Conservation (phyloP, 2,113 vertebrate species). For the Eclectus roratus region DNA sequence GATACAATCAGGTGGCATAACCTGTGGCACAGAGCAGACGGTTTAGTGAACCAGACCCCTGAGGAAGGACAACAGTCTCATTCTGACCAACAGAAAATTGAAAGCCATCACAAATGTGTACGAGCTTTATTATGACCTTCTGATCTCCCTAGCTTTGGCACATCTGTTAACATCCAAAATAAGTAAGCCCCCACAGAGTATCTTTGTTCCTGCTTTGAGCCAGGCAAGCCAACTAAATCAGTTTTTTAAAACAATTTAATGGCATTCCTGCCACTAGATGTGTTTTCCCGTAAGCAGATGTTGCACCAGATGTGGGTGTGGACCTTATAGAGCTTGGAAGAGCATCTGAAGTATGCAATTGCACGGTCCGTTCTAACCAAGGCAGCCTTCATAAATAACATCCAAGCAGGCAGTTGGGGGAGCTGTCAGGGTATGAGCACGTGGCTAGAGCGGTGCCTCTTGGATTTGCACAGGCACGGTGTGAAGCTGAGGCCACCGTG, state of each 20-base stretch:
- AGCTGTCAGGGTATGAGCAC: fast-evolving
- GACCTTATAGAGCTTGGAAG: neutral
- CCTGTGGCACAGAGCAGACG: neutral
- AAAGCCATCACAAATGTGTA: neutral
- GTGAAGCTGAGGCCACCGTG: fast-evolving
- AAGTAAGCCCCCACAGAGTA: neutral
- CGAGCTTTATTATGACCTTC: neutral
- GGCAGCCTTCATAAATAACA: neutral
- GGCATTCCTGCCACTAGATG: neutral
- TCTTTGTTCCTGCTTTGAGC: neutral
- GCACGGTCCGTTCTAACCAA: neutral
- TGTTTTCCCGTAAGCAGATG: neutral
- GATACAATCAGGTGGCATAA: neutral
- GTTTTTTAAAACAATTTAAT: neutral
- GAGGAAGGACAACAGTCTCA: neutral
- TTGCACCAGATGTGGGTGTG: neutral
- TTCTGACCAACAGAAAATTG: neutral
- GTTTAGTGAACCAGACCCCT: neutral
- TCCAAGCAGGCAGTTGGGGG: neutral
- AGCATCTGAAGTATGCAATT: neutral
- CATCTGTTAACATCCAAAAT: neutral
- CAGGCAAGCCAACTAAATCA: neutral
- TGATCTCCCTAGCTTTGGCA: neutral
- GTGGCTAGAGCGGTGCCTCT: fast-evolving
- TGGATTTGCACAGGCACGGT: fast-evolving